These are phyloP conservation scores for Gerris lacustris DNA, from an alignment of 2,888 invertebrate species.

Conservation along the genomic window DNA sequence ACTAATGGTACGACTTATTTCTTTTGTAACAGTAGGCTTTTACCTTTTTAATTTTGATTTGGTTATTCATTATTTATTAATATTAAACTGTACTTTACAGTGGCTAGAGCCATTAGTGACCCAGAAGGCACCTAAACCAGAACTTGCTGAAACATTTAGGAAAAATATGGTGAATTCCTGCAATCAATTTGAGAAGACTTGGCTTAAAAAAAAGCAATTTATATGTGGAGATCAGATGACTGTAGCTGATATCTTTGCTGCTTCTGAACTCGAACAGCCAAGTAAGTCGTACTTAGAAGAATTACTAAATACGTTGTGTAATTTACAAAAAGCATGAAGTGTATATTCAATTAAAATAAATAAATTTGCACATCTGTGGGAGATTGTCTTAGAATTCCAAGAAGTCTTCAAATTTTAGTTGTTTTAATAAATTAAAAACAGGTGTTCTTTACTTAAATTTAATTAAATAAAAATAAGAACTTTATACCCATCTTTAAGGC, in stretches of 20 bases:
- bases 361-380: too few relatives aligned
- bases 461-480: too few relatives aligned
- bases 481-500: too few relatives aligned
- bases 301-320: neutral
- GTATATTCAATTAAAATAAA: too few relatives aligned
- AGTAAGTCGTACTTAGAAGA: conserved; percentile 30
- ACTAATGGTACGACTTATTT: conserved; percentile 30
- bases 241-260: conserved; percentile 38
- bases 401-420: too few relatives aligned
- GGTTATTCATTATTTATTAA: too few relatives aligned
- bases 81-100: conserved; percentile 2
- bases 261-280: conserved; percentile 39
- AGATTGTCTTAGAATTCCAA: too few relatives aligned
- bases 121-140: neutral
- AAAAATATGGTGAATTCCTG: conserved; percentile 33
- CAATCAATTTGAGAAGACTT: conserved; percentile 34
- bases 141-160: conserved; percentile 22
- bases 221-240: conserved; percentile 35
- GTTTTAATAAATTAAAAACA: too few relatives aligned
- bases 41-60: too few relatives aligned
- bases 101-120: conserved; percentile 10
- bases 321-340: too few relatives aligned
- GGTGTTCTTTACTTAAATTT: too few relatives aligned
- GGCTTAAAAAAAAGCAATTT: conserved; percentile 31
- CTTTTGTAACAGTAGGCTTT: too few relatives aligned